Evolutionary conservation across 2,797 vertebrate species (phyloP).

Genomic region (Scyliorhinus canicula): DNA sequence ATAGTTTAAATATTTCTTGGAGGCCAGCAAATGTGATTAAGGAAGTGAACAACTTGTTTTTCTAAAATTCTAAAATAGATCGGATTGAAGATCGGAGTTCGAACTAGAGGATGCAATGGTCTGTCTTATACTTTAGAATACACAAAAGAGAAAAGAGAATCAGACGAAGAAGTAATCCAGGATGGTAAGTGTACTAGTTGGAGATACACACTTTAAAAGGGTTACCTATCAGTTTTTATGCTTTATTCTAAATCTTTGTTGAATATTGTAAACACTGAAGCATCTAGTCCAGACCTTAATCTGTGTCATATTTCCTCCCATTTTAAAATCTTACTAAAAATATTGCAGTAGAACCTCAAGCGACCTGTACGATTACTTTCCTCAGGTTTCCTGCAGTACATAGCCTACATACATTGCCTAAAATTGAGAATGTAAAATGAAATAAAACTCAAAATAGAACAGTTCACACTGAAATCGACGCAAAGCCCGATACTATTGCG

Average conservation of each 20-base stretch:
- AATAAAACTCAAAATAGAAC: background rate
- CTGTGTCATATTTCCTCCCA: background rate
- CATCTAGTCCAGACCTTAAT: background rate
- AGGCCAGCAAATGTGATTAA: background rate
- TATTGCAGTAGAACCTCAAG: background rate
- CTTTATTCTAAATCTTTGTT: background rate
- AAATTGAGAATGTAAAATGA: background rate
- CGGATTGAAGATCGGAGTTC: slow-evolving; percentile 87
- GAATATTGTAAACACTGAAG: background rate
- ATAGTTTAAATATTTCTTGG: background rate
- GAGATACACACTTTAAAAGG: background rate
- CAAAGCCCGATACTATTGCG: background rate
- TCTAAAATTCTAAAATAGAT: slow-evolving; percentile 60
- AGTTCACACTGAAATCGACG: background rate
- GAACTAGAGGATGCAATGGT: slow-evolving; percentile 92
- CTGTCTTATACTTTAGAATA: slow-evolving; percentile 92
- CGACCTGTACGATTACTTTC: too few relatives aligned
- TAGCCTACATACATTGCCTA: background rate
- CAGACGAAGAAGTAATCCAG: slow-evolving; percentile 91
- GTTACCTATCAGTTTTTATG: background rate
- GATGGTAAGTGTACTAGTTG: slow-evolving; percentile 70
- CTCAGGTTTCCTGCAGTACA: background rate
- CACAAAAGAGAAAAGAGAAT: slow-evolving; percentile 77
- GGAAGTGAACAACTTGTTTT: background rate
- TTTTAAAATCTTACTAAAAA: background rate